phyloP scores from a whole-genome alignment of 2,888 invertebrate species.

The Andrena fulva region DNA sequence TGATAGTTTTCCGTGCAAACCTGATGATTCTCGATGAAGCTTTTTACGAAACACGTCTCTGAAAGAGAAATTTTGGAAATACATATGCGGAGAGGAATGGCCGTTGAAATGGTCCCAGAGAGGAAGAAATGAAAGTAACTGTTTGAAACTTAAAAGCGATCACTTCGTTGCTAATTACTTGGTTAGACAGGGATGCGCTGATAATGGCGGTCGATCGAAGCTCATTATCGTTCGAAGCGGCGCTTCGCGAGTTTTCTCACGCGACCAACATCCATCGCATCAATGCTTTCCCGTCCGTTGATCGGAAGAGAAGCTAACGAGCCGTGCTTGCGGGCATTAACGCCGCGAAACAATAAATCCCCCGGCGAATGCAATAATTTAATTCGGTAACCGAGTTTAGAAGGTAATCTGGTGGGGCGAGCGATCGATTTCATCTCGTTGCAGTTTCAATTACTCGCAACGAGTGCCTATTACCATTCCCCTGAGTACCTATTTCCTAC shows the following conservation, averaged over 20 bases:
- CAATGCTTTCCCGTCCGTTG: not conserved
- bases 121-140: not conserved
- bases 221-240: conserved; percentile 39
- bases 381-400: not conserved
- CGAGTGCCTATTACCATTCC: not conserved
- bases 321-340: not conserved
- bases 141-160: conserved; percentile 23
- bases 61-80: no score
- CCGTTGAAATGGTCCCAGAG: no score
- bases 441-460: not conserved
- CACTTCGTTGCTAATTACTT: conserved; percentile 24
- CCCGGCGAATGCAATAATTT: not conserved
- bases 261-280: not conserved
- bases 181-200: conserved; percentile 3
- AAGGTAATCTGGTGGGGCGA: not conserved
- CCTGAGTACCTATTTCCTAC: not conserved
- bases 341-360: conserved; percentile 9
- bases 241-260: conserved; percentile 25
- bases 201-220: conserved; percentile 42
- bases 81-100: no score
- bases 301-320: conserved; percentile 8
- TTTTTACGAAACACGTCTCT: no score
- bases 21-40: no score
- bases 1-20: no score
- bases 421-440: not conserved